phyloP scores from a whole-genome alignment of 2,888 invertebrate species.

The Baronia brevicornis region DNA sequence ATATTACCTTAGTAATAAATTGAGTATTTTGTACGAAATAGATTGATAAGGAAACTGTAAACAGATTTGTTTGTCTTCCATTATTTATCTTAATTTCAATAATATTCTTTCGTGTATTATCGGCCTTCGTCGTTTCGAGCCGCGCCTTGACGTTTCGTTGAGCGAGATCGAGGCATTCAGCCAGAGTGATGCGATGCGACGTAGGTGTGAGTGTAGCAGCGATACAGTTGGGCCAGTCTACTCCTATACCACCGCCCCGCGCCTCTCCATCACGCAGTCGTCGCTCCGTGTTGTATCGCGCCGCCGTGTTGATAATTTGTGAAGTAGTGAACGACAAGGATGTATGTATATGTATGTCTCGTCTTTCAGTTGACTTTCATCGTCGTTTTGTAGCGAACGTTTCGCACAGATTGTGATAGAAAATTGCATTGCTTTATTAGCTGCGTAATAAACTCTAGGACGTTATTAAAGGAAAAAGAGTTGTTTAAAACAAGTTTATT shows the following conservation, averaged over 20 bases:
- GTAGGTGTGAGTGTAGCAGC: slow-evolving; percentile 59
- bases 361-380: slow-evolving; percentile 76
- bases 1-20: neutral
- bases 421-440: slow-evolving; percentile 61
- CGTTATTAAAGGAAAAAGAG: slow-evolving; percentile 32
- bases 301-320: slow-evolving; percentile 58
- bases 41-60: slow-evolving; percentile 13
- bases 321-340: slow-evolving; percentile 69
- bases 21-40: neutral
- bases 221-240: slow-evolving; percentile 37
- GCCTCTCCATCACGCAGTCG: slow-evolving; percentile 38
- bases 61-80: slow-evolving; percentile 19
- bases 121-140: slow-evolving; percentile 49
- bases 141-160: slow-evolving; percentile 41
- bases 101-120: slow-evolving; percentile 44
- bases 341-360: slow-evolving; percentile 73
- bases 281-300: slow-evolving; percentile 23
- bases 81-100: slow-evolving; percentile 25
- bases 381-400: slow-evolving; percentile 74
- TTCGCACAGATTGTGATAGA: slow-evolving; percentile 69
- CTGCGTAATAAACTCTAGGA: slow-evolving; percentile 66
- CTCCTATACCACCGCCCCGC: slow-evolving; percentile 32
- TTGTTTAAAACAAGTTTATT: slow-evolving; percentile 3
- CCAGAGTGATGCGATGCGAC: slow-evolving; percentile 40
- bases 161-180: slow-evolving; percentile 57